Percentiles rank a stretch among this genome's conserved stretches.
phyloP scores from a whole-genome alignment of 2,797 vertebrate genomes.

The Delichon dasypus region DNA sequence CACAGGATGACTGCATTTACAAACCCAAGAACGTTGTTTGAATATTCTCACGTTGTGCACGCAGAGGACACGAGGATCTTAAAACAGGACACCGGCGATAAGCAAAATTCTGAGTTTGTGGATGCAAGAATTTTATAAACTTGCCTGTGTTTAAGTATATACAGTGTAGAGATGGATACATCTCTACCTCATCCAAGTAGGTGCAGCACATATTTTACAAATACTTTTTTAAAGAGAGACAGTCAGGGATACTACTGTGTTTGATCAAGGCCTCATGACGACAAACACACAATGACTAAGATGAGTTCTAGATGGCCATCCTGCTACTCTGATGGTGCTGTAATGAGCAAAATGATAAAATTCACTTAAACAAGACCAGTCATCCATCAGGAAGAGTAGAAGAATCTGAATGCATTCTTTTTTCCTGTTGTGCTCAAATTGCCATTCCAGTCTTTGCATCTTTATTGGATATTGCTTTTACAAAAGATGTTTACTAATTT shows the following conservation, averaged over 20 bases:
- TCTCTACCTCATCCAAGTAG: not conserved
- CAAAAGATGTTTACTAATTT: not conserved
- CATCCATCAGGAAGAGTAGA: not conserved
- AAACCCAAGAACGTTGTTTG: not conserved
- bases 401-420: not conserved
- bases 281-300: not conserved
- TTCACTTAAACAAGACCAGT: not conserved
- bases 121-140: not conserved
- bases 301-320: not conserved
- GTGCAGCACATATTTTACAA: not conserved
- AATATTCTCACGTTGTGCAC: not conserved
- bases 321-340: not conserved
- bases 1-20: too few species aligned
- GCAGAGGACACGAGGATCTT: rapidly evolving
- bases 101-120: not conserved
- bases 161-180: not conserved
- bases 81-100: not conserved
- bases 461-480: not conserved
- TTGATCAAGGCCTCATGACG: not conserved
- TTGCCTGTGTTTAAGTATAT: not conserved
- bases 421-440: not conserved
- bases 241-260: not conserved
- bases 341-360: not conserved
- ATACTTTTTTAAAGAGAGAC: not conserved
- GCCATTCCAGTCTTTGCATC: not conserved